phyloP scores from a whole-genome alignment of 2,797 vertebrate species.

The Rhincodon typus region DNA sequence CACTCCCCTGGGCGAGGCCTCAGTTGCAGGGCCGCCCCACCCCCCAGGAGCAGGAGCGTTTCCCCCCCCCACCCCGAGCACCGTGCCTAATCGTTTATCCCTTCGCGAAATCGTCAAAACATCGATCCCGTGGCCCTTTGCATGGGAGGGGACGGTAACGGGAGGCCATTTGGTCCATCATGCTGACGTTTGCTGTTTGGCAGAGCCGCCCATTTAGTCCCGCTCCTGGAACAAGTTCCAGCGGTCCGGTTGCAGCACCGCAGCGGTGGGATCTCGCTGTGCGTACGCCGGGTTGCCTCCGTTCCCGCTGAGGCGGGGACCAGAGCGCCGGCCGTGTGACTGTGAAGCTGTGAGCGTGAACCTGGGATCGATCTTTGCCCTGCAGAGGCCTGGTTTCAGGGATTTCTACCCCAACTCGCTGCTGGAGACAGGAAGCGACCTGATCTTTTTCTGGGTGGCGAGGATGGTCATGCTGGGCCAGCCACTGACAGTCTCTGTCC shows the following conservation, averaged over 20 bases:
- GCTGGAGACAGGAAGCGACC: constrained; percentile 81
- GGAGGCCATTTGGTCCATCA: too few species aligned
- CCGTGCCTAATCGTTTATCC: too few species aligned
- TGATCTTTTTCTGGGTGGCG: constrained; percentile 87
- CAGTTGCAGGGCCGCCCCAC: too few species aligned
- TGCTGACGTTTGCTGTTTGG: background rate
- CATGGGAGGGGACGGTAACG: too few species aligned
- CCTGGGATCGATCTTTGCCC: background rate
- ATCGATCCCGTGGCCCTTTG: too few species aligned
- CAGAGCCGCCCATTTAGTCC: background rate
- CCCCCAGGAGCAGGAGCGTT: too few species aligned
- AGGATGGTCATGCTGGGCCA: constrained; percentile 86
- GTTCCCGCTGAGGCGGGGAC: rapidly evolving
- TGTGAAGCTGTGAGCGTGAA: background rate
- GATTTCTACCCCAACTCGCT: constrained; percentile 75
- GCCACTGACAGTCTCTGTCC: constrained; percentile 73
- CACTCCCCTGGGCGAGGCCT: too few species aligned
- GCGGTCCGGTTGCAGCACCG: too few species aligned
- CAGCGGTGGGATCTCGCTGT: background rate
- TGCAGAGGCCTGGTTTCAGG: constrained; percentile 66
- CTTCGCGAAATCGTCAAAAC: too few species aligned
- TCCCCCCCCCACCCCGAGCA: too few species aligned
- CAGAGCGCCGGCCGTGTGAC: background rate
- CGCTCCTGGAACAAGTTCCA: too few species aligned
- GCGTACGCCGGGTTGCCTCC: background rate